Evolutionary conservation across 2,797 vertebrate genomes (phyloP), one percentile per base, ranked within the genome.

Genomic region (Myripristis jacobus): DNA sequence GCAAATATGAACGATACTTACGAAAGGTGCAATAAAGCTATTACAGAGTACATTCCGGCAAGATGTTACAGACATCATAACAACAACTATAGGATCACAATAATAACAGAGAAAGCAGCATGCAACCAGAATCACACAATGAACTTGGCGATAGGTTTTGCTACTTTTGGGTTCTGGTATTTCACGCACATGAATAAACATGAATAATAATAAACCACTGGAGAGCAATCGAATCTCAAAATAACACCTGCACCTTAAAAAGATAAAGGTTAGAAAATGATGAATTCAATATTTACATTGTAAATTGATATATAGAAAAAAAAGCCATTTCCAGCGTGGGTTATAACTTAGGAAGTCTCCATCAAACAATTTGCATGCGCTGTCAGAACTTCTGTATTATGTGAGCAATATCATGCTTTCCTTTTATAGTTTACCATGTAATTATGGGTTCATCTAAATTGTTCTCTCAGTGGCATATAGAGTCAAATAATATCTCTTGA

Each of bases 301-400:
- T 51, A 77, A 18, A 18, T 83, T 47, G 73, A 79, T 83, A 80
- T 87, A 83, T 80, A 67, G 85, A n/a, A n/a, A 70, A 56, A 56
- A 75, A 75, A 75, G 69, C 79, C 71, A 70, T 79, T 82, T 88
- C 85, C 73, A 69, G 82, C 82, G 87, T 80, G 77, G 75, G 80
- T 70, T 85, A 80, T 80, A 87, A 79, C 75, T 85, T 81, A 87
- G 60, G 60, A 73, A 83, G 73, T 81, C 77, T 70, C 73, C 73
- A 80, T 83, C 76, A 82, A 84, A 75, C 52, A 73, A 82, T 85
- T 74, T 77, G 48, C 66, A 65, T 66, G 64, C 77, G 43, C 15
- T 44, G 13, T 18, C 16, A 44, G 43, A 44, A 44, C 43, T 16
- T 16, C 43, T 44, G 18, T 44, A 6, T 4, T 15, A 18, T 44